Base-by-base conservation (phyloP, 2,113 vertebrate species). In the Hypanus sabinus region DNA sequence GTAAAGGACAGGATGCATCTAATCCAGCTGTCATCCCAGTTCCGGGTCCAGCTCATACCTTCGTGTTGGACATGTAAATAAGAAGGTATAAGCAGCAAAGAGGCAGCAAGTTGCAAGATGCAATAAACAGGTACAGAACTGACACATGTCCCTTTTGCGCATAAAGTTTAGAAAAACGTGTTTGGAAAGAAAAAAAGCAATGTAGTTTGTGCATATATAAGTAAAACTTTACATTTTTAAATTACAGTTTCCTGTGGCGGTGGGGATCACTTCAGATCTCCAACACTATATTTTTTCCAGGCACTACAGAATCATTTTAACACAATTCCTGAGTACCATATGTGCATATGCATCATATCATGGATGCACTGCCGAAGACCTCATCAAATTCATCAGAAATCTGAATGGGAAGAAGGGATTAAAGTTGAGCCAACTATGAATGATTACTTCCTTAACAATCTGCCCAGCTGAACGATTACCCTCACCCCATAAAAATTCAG, bases 321-420 rank as follows among this genome's bases (percentile, higher is more conserved):
- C 55, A 27, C 10, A 85, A 85, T 70, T 85, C 46, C 10, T 57
- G 55, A 60, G 2, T 60, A 2, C 81, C 81, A 85, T 27, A 27
- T 81, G 79, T 81, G 79, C 79, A 81, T 46, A 46, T 81, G 46
- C 1, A 81, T 81, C 79, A 81, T 81, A 81, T 20, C 79, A 81
- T 81, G 46, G 36, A 81, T 81, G 79, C 36, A 38, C 14, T 81
- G 36, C 36, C 9, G 36, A 81, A 46, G 79, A 81, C 18, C 18
- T 81, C 79, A 81, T 46, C 38, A 81, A 38, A 81, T 81, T 81
- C 79, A 81, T 81, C 46, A 46, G 46, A 46, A 22, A 18, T 81
- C 36, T 81, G 20, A 46, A 46, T 55, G 55, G 22, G 11, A 85
- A 85, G 46, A 24, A 85, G 80, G 38, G 20, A 83, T 83, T 83